A percentile compares a stretch with the other conserved stretches of the same genome.
Conservation (phyloP, 2,888 invertebrate genomes). For the Crematogaster levior region DNA sequence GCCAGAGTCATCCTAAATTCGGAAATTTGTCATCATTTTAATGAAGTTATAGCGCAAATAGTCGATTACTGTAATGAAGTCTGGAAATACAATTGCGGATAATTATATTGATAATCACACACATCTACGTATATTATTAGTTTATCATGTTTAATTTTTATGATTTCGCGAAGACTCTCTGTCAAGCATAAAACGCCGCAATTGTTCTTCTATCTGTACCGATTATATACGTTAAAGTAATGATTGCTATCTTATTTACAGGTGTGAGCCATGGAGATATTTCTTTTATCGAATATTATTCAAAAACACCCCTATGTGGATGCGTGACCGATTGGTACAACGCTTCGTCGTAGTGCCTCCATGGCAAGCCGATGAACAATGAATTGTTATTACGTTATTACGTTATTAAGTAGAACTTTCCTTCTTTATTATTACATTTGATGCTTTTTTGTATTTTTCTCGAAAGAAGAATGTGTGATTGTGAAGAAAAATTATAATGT, state of each 20-base stretch:
- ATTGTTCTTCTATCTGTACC: not conserved
- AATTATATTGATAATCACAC: too few relatives aligned
- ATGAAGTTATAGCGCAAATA: too few relatives aligned
- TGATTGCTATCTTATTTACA: conserved; percentile 54
- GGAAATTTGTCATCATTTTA: too few relatives aligned
- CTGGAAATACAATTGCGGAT: too few relatives aligned
- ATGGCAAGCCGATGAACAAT: conserved; percentile 76
- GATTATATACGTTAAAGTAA: conserved; percentile 1
- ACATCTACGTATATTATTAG: too few relatives aligned
- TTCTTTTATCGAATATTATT: conserved; percentile 89
- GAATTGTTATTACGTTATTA: conserved; percentile 15
- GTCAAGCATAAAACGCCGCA: not conserved
- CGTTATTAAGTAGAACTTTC: not conserved
- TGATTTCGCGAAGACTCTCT: too few relatives aligned
- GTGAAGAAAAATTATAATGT: not conserved
- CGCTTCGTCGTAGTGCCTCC: conserved; percentile 90
- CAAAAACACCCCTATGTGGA: conserved; percentile 87
- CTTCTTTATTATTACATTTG: not conserved
- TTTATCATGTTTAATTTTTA: too few relatives aligned
- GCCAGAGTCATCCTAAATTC: too few relatives aligned
- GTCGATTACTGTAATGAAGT: too few relatives aligned
- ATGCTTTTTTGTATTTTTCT: not conserved
- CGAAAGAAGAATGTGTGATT: not conserved
- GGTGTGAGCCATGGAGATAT: conserved; percentile 89
- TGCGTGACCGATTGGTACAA: conserved; percentile 88